Evolutionary conservation across 2,888 invertebrate genomes (phyloP), one percentile per base, ranked within the genome.

Genomic region (Osedax frankpressi): DNA sequence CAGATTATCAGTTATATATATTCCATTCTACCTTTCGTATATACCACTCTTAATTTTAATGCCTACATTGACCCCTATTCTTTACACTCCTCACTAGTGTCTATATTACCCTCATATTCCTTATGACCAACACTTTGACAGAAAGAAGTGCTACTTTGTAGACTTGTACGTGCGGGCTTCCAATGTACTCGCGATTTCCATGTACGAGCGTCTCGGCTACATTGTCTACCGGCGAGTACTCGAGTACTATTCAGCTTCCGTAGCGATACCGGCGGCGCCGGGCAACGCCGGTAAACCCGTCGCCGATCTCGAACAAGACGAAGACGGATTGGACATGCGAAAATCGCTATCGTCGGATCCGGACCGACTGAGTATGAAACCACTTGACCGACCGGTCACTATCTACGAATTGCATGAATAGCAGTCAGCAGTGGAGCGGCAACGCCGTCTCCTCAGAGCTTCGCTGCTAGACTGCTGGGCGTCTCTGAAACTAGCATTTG

Each of bases 151-250:
- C 28, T 97, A 92, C 84, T 98, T 98, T 86, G 97, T 99, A 24
- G 98, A 98, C 84, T 87, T 98, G 59, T 99, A 97, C 88, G 98
- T 98, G 2, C 88, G 98, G 80, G 94, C 96, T 14, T 96, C 95
- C 81, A 99, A 98, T 84, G 90, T 91, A 84, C 92, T 95, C 67
- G 98, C 98, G 0, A 94, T 96, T 73, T 92, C 92, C 80, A 96
- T 99, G 95, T 98, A 98, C 84, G 90, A 90, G 80, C 91, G 92
- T 84, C 87, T 97, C 74, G 97, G 96, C 27, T 98, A 99, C 82
- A 93, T 93, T 78, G 92, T 97, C 0, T 98, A 97, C 84, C 87
- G 98, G 75, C 92, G 93, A 65, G 96, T 98, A 68, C 86, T 98
- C 79, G 96, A 96, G 84, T 98, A 99, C 87, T 98, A 99, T 84